Conservation (phyloP, 2,113 vertebrate species). For the Gorsachius goisagi region DNA sequence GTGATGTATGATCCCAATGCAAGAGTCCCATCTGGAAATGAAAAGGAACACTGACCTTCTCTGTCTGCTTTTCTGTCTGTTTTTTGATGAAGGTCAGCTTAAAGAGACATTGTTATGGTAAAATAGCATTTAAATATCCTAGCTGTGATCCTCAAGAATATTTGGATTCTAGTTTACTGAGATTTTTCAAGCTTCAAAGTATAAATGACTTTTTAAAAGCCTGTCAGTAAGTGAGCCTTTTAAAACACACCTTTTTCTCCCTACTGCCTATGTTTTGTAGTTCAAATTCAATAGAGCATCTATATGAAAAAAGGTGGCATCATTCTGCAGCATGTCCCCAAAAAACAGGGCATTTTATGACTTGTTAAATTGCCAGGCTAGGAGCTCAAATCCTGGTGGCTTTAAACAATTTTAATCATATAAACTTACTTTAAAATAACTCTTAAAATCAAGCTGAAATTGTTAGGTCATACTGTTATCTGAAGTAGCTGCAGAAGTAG, state of each 20-base stretch:
- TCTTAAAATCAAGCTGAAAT: conserved; percentile 57
- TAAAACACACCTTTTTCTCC: neutral
- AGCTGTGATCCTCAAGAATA: neutral
- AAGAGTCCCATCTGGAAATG: neutral
- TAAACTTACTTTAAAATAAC: conserved; percentile 54
- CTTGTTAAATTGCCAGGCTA: conserved; percentile 31
- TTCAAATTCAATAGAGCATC: neutral
- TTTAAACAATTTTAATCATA: conserved; percentile 61
- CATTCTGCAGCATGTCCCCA: neutral
- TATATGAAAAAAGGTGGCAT: neutral
- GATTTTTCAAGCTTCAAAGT: neutral
- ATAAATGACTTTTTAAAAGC: neutral
- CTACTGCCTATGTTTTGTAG: neutral
- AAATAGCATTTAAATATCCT: neutral
- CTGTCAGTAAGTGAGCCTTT: neutral
- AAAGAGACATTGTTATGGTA: neutral
- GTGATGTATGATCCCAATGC: neutral
- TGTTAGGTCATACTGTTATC: conserved; percentile 50
- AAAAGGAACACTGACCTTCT: neutral
- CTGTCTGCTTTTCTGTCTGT: neutral
- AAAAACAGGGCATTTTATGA: conserved; percentile 25
- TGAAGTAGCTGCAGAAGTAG: conserved; percentile 24
- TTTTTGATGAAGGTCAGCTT: neutral
- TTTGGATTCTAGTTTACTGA: neutral
- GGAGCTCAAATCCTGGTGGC: neutral